These are phyloP conservation scores for Camponotus pennsylvanicus DNA, from an alignment of 1,140 invertebrate genomes.

Conservation along the genomic window DNA sequence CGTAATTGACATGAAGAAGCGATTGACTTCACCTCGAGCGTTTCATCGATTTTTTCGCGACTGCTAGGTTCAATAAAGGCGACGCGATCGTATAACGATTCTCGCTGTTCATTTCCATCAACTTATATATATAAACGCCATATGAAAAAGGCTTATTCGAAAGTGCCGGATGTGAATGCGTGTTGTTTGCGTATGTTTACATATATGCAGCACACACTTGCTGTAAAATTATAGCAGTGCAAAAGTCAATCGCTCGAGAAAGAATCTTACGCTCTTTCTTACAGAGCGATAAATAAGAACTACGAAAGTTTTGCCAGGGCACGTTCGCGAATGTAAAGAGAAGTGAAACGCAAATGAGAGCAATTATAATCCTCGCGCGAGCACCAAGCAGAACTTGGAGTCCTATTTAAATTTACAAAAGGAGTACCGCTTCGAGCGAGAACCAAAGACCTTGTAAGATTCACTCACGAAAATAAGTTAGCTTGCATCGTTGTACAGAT, in stretches of 20 bases:
- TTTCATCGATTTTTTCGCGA: constrained; percentile 9
- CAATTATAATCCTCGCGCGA: constrained; percentile 42
- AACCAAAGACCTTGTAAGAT: background rate
- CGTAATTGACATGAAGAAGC: background rate
- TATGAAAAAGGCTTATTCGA: background rate
- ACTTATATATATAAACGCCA: background rate
- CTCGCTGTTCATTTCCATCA: background rate
- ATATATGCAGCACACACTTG: background rate
- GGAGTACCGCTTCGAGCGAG: background rate
- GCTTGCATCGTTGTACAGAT: background rate
- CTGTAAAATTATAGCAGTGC: background rate
- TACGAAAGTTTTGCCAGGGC: constrained; percentile 11
- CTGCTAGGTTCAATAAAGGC: background rate
- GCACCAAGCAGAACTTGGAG: constrained; percentile 1
- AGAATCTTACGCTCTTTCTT: background rate
- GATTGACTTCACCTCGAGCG: background rate
- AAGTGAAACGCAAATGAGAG: constrained; percentile 40
- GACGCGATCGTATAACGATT: background rate
- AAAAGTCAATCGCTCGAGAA: background rate
- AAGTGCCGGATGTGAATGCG: background rate
- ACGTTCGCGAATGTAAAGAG: constrained; percentile 32
- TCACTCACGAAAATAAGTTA: background rate
- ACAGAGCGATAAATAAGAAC: constrained; percentile 4
- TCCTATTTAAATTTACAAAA: constrained; percentile 45
- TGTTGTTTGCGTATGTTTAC: background rate